Base-by-base conservation (phyloP, 2,888 invertebrate genomes). In the Melanostoma scalare region DNA sequence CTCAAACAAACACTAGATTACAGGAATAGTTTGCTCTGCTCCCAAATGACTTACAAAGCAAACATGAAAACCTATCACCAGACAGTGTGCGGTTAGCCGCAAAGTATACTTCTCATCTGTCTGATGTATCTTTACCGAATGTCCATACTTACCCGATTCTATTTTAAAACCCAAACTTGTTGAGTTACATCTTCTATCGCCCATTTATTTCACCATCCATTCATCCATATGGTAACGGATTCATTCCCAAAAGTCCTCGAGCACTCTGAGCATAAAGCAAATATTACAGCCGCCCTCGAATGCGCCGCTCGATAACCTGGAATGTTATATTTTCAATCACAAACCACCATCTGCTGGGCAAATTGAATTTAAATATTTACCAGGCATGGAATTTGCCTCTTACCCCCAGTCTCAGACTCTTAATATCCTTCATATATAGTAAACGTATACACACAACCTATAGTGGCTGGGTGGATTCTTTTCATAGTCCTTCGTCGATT, bases 321-420 rank as follows among this genome's bases (percentile, higher is more conserved):
- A 50, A 73, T 72, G 77, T 73, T 73, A 74, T 78, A 74, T 79
- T 77, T 78, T 84, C 84, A 84, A 84, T 84, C 84, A 84, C 71
- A 71, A 71, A 67, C 84, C 84, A 74, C 84, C 84, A 84, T 84
- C 78, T 84, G 84, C 69, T 84, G 53, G 58, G 55, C 71, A 79
- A 84, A 84, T 84, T 69, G 84, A 84, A 84, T 84, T 84, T 84
- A 84, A 84, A 84, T 84, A 84, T 84, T 84, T 84, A 84, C 84
- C 78, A 84, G 79, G 53, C 74, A 74, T 71, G 74, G 78, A 74
- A 55, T 44, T 4, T 38, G 42, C 40, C 38, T 33, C 42, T 30
- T 44, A 3, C 55, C 33, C 42, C 30, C 10, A 3, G n/a, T 30
- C 30, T 46, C 46, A 46, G 35, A 33, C 44, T 8, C 67, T 10